Percentiles rank a stretch among this genome's conserved stretches.
Evolutionary conservation across 2,888 invertebrate genomes (phyloP).

Genomic region (Chesias legatella): DNA sequence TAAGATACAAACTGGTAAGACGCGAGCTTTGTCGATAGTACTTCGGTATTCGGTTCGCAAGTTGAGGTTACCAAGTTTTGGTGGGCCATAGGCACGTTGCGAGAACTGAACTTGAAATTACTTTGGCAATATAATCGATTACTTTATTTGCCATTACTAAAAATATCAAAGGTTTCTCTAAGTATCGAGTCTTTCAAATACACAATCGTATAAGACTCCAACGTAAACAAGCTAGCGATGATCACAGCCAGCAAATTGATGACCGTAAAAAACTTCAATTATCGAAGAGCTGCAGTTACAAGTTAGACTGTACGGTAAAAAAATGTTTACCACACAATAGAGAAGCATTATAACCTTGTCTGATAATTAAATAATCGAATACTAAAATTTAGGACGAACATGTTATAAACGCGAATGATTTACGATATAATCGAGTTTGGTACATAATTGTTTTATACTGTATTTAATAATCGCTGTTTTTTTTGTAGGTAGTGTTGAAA

Average conservation of each 20-base stretch:
- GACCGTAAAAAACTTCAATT: conserved; percentile 18
- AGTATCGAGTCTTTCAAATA: too few species aligned
- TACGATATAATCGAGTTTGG: conserved; percentile 13
- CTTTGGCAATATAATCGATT: too few species aligned
- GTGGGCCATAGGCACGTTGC: too few species aligned
- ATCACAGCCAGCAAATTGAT: conserved; percentile 3
- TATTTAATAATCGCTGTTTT: conserved; percentile 5
- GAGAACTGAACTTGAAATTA: too few species aligned
- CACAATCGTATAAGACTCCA: too few species aligned
- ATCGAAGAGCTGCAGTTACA: conserved; percentile 2
- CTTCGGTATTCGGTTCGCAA: too few species aligned
- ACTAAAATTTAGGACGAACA: conserved; percentile 42
- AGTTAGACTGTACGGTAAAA: conserved; percentile 9
- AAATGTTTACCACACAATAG: conserved; percentile 13
- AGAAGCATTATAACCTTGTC: conserved; percentile 27
- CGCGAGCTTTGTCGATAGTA: too few species aligned
- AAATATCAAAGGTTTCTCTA: too few species aligned
- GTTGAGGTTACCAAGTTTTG: too few species aligned
- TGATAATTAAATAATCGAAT: conserved; percentile 42
- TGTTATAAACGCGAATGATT: conserved; percentile 21
- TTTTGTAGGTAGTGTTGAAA: neutral
- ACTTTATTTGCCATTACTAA: too few species aligned
- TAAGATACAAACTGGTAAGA: too few species aligned
- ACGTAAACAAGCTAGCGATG: too few species aligned
- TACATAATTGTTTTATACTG: conserved; percentile 8